These are phyloP conservation scores for Ianthella basta DNA, from an alignment of 37 sponge, comb jelly and placozoan genomes.

Conservation along the genomic window DNA sequence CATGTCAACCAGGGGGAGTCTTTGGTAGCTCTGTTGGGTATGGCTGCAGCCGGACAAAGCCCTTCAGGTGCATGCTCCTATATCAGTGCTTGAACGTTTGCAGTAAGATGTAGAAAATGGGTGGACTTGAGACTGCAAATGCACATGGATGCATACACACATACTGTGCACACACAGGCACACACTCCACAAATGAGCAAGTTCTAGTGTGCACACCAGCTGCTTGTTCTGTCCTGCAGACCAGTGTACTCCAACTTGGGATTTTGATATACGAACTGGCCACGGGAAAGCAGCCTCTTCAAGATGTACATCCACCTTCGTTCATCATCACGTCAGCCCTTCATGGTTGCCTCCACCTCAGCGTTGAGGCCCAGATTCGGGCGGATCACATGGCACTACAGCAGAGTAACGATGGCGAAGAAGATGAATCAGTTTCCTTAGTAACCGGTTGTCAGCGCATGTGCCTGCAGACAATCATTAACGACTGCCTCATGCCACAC, in stretches of 20 bases:
- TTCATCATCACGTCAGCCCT: slow-evolving; percentile 52
- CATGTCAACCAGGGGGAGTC: too few species aligned
- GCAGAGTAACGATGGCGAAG: not conserved
- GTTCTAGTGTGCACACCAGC: not conserved
- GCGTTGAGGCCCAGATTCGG: slow-evolving; percentile 65
- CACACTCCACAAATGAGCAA: too few species aligned
- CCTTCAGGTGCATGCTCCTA: too few species aligned
- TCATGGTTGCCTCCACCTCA: slow-evolving; percentile 54
- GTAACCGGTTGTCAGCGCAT: slow-evolving; percentile 69
- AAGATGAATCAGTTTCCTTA: not conserved
- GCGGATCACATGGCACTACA: not conserved
- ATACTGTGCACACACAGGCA: too few species aligned
- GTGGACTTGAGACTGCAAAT: too few species aligned
- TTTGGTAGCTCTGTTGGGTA: too few species aligned
- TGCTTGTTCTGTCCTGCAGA: slow-evolving; percentile 32
- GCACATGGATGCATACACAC: too few species aligned
- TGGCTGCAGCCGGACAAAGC: too few species aligned
- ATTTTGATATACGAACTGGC: slow-evolving; percentile 77
- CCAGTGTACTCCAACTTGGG: slow-evolving; percentile 62
- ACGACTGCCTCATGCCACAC: slow-evolving; percentile 43
- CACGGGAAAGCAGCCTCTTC: slow-evolving; percentile 68
- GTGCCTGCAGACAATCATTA: slow-evolving; percentile 70
- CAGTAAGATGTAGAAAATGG: too few species aligned
- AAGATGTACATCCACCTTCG: slow-evolving; percentile 53
- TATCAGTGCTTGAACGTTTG: too few species aligned